Evolutionary conservation across 1,140 invertebrate genomes (phyloP).

Genomic region (Drosophila kikkawai): DNA sequence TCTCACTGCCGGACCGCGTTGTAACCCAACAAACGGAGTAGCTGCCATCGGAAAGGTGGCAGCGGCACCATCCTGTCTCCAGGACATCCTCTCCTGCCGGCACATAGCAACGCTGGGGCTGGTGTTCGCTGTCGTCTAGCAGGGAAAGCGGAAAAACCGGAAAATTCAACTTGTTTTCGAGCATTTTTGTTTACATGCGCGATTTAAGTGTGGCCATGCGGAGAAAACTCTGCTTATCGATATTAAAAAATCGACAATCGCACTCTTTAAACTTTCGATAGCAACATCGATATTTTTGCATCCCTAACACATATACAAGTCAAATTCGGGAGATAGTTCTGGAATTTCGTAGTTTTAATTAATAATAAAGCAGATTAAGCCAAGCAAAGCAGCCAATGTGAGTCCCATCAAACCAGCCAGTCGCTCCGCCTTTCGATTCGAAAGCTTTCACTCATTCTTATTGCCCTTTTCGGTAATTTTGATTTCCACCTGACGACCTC

Average conservation of each 20-base stretch:
- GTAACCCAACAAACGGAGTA: conserved; percentile 54
- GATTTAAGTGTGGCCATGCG: not conserved
- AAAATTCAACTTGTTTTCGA: conserved; percentile 6
- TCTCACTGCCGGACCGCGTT: conserved; percentile 39
- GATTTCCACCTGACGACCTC: conserved; percentile 5
- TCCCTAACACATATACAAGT: conserved; percentile 15
- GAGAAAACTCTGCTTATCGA: not conserved
- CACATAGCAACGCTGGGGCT: conserved; percentile 51
- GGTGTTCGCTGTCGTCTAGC: conserved; percentile 41
- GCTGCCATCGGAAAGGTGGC: conserved; percentile 41
- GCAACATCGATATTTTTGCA: not conserved
- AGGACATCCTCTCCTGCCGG: not conserved
- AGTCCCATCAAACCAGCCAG: conserved; percentile 32
- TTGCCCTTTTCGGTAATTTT: conserved; percentile 19
- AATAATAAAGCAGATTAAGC: conserved; percentile 60
- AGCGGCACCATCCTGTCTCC: conserved; percentile 52
- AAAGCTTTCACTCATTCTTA: conserved; percentile 21
- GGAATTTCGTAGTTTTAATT: conserved; percentile 78
- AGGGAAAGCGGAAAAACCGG: conserved; percentile 49
- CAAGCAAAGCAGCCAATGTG: conserved; percentile 65
- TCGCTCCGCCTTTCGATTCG: not conserved
- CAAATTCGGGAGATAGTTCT: conserved; percentile 67
- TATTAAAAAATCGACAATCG: not conserved
- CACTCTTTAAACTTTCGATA: not conserved
- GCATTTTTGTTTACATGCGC: conserved; percentile 20